These are phyloP conservation scores for Orycteropus afer DNA, from an alignment of 2,113 vertebrate genomes.

Conservation along the genomic window DNA sequence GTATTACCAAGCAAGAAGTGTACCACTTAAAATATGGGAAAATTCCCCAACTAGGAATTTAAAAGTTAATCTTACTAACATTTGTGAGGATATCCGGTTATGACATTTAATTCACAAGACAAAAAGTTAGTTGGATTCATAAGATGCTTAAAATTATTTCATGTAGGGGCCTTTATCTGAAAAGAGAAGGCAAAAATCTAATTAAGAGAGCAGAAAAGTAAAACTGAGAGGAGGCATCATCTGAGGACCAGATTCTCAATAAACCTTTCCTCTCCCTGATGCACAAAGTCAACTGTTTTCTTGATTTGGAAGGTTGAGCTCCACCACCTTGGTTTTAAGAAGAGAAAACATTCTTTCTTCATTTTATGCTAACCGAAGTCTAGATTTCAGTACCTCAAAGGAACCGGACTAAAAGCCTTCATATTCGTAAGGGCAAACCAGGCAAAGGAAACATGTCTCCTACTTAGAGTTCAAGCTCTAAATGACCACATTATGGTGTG, in stretches of 20 bases:
- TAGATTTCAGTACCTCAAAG: not conserved
- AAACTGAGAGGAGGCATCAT: not conserved
- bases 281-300: not conserved
- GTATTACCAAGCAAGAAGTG: slow-evolving; percentile 47
- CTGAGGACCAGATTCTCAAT: not conserved
- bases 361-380: not conserved
- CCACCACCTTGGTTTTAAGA: not conserved
- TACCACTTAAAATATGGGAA: not conserved
- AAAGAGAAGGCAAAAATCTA: not conserved
- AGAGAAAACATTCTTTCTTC: not conserved
- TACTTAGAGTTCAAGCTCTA: slow-evolving; percentile 16
- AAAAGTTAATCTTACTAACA: slow-evolving; percentile 57
- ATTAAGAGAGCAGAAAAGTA: not conserved
- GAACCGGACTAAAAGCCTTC: not conserved
- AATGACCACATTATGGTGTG: not conserved
- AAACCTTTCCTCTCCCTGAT: not conserved
- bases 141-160: slow-evolving; percentile 77
- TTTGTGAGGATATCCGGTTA: slow-evolving; percentile 37
- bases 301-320: slow-evolving; percentile 11
- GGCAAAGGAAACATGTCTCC: not conserved
- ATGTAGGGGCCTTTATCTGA: not conserved
- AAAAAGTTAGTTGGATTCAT: slow-evolving; percentile 73
- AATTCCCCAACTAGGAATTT: slow-evolving; percentile 60
- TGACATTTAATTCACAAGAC: slow-evolving; percentile 68
- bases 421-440: slow-evolving; percentile 32